Conservation (phyloP, 2,113 vertebrate species). For the Chamaetylas fuelleborni region DNA sequence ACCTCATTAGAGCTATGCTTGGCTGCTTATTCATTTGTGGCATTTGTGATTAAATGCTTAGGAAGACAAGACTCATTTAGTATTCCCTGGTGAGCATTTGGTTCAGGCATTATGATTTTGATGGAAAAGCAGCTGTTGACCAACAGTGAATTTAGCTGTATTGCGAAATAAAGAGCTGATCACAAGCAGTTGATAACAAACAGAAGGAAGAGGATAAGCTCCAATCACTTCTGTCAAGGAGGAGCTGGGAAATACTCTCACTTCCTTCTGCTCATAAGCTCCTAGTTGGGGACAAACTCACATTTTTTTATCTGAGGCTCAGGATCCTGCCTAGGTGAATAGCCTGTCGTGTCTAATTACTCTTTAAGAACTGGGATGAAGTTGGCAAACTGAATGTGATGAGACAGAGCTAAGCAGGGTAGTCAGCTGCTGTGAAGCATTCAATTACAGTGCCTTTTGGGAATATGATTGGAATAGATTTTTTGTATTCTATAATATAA, state of each 20-base stretch:
- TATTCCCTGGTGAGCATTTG: constrained; percentile 5
- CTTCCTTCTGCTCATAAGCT: background rate
- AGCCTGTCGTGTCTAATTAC: background rate
- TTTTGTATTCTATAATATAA: background rate
- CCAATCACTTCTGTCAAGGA: background rate
- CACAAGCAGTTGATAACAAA: background rate
- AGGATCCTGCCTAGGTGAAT: background rate
- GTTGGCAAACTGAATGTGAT: background rate
- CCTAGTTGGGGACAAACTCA: background rate
- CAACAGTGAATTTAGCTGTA: background rate
- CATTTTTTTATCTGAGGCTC: background rate
- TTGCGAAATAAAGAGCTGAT: background rate
- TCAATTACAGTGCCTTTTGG: background rate
- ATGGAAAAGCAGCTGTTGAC: constrained; percentile 11
- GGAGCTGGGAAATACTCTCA: background rate
- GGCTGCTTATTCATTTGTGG: constrained; percentile 21
- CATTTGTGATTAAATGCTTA: constrained; percentile 38
- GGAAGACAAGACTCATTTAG: constrained; percentile 30
- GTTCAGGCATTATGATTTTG: constrained; percentile 8
- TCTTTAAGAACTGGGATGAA: background rate
- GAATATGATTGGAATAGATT: background rate
- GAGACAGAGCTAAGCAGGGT: background rate
- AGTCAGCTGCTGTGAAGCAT: background rate
- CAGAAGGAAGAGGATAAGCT: background rate
- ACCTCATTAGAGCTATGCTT: constrained; percentile 23